phyloP scores from a whole-genome alignment of 2,113 vertebrate species.

The Hymenochirus boettgeri region DNA sequence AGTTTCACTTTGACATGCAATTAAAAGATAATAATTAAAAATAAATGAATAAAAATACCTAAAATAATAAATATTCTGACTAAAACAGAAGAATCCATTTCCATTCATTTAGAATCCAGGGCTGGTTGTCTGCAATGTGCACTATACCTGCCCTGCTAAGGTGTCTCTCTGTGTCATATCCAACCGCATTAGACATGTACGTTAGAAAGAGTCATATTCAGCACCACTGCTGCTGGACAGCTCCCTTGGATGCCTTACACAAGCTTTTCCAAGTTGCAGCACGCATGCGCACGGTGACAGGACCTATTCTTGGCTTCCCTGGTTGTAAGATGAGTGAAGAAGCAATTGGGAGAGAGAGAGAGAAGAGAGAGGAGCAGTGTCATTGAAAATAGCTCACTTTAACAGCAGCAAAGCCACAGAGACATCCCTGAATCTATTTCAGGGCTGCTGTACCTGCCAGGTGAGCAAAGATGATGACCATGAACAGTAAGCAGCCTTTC shows the following conservation, averaged over 20 bases:
- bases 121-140: too few relatives aligned
- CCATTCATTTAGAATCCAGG: too few relatives aligned
- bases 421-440: slow-evolving; percentile 65
- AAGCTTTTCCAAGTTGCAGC: slow-evolving; percentile 37
- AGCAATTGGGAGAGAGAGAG: slow-evolving; percentile 59
- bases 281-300: slow-evolving; percentile 62
- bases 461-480: slow-evolving; percentile 80
- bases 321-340: slow-evolving; percentile 79
- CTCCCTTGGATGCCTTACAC: neutral
- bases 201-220: neutral
- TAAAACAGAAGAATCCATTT: too few relatives aligned
- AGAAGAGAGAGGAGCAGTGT: slow-evolving; percentile 69
- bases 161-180: too few relatives aligned
- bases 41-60: too few relatives aligned
- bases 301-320: slow-evolving; percentile 58
- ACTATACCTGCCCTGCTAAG: too few relatives aligned
- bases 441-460: slow-evolving; percentile 67
- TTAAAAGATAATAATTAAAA: too few relatives aligned
- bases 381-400: slow-evolving; percentile 69
- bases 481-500: slow-evolving; percentile 93
- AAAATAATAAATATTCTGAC: too few relatives aligned
- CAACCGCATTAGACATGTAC: too few relatives aligned
- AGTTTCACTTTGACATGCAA: too few relatives aligned
- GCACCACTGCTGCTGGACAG: slow-evolving; percentile 39
- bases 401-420: slow-evolving; percentile 63